Base-by-base conservation (phyloP, 92 coral and sea anemone species). In the Parazoanthus atlanticus region DNA sequence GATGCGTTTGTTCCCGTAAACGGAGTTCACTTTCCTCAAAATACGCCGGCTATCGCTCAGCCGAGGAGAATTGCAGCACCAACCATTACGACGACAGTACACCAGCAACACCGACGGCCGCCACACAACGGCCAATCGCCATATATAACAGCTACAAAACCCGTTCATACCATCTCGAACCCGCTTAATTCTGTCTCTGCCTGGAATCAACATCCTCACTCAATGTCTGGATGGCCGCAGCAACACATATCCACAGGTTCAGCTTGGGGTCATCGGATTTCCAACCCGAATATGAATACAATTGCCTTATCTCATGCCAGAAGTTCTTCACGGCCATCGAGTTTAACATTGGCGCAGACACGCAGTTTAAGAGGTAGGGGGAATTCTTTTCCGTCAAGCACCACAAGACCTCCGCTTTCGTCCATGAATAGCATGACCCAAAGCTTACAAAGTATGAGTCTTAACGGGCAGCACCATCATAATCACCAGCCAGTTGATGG, bases 201-300 rank as follows among this genome's bases (percentile, higher is more conserved):
- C 74, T 95, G 98, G 98, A 93, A 91, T 86, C 98, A 91, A 47
- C 94, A 94, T 73, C 89, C 94, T 3, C 95, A 93, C 88, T 88
- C 98, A 52, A 91, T 96, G 80, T 92, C 99, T 54, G 99, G 99
- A 75, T 97, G 99, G 99, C 94, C 98, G 26, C 93, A 95, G 72
- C 99, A 97, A 90, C 99, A 93, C n/a, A 61, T 90, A 19, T 72
- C 92, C 8, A 79, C 89, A 34, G 92, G 93, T 43, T 92, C 99
- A 31, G 91, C 95, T 79, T 97, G 99, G 99, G 98, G 94, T 81
- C 91, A 93, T 88, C 95, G 93, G 40, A 91, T 88, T 90, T 91
- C 96, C 88, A 91, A 89, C 82, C 91, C 87, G 21, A 83, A 93
- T 78, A 72, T 93, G 69, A 93, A 92, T 88, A 91, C 95, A 89